Base-by-base conservation (phyloP, 2,113 vertebrate species). In the Rhinoptilus africanus region DNA sequence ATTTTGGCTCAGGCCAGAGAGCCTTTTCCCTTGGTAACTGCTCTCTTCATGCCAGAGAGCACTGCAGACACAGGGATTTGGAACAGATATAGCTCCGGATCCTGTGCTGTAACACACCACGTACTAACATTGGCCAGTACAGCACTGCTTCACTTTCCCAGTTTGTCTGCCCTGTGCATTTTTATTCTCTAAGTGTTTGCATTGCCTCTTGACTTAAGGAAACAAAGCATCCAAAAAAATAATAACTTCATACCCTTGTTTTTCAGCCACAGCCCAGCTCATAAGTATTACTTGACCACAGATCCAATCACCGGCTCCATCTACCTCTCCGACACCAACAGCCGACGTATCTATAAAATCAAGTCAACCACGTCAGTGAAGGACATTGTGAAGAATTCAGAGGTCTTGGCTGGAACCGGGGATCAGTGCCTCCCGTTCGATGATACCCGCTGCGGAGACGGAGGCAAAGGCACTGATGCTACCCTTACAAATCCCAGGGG, bases 341-440 rank as follows among this genome's bases (percentile, higher is more conserved):
- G 99, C 98, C 98, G 99, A 83, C 99, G 99, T 54, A 99, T 99
- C 91, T 99, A 99, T 94, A 99, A 98, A 96, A 98, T 99, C 91
- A 99, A 99, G 95, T 99, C 99, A 32, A 98, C 99, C 32, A 98
- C 96, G 2, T 97, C 98, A 22, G 98, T 99, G 66, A 99, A 99
- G 91, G 99, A 99, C 59, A 98, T 99, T 12, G 98, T 99, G 92
- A 99, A 99, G 98, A 99, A 99, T 83, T 98, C 99, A 0, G 99
- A 99, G 97, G 98, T 99, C 94, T 98, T 99, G 79, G 99, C 99
- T 0, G 99, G 99, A 39, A 99, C 99, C 0, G 99, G 99, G 11
- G 99, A 99, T 96, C 99, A 99, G 96, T 99, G 99, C 96, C 99
- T 99, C 69, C 99, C 99, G 0, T 99, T 99, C 1, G 99, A 99